phyloP scores from a whole-genome alignment of 2,797 vertebrate genomes.

The Smutsia temminckii region DNA sequence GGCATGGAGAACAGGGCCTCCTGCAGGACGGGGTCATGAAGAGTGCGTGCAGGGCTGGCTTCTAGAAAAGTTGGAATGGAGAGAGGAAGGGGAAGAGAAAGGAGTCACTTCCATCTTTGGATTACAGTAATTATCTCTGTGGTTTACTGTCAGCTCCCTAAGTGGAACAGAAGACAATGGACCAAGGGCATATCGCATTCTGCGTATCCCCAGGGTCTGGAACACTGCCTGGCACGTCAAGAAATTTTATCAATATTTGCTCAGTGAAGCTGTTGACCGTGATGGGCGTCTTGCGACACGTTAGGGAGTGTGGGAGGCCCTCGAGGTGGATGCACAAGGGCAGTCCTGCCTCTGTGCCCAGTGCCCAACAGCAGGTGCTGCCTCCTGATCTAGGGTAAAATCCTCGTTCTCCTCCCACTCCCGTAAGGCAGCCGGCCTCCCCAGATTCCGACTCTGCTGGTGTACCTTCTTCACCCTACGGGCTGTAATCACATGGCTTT shows the following conservation, averaged over 20 bases:
- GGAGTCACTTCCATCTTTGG: neutral
- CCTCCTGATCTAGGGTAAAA: neutral
- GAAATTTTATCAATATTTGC: neutral
- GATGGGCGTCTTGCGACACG: neutral
- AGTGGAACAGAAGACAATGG: neutral
- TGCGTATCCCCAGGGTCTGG: neutral
- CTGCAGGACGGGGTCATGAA: neutral
- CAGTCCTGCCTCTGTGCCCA: neutral
- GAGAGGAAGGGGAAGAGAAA: neutral
- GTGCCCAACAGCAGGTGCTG: neutral
- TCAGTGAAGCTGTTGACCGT: neutral
- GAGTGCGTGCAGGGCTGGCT: neutral
- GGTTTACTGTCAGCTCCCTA: neutral
- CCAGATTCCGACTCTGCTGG: rapidly evolving
- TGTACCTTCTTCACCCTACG: constrained; percentile 86
- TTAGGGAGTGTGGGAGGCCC: too few species aligned
- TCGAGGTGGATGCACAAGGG: rapidly evolving
- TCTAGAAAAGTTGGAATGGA: neutral
- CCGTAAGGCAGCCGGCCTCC: neutral
- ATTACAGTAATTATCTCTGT: neutral
- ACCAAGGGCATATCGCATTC: neutral
- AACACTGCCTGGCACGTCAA: neutral
- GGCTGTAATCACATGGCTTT: constrained; percentile 90
- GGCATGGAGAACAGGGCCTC: neutral
- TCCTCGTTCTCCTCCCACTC: neutral